Conservation (phyloP, 2,797 vertebrate species). For the Myioborus miniatus region DNA sequence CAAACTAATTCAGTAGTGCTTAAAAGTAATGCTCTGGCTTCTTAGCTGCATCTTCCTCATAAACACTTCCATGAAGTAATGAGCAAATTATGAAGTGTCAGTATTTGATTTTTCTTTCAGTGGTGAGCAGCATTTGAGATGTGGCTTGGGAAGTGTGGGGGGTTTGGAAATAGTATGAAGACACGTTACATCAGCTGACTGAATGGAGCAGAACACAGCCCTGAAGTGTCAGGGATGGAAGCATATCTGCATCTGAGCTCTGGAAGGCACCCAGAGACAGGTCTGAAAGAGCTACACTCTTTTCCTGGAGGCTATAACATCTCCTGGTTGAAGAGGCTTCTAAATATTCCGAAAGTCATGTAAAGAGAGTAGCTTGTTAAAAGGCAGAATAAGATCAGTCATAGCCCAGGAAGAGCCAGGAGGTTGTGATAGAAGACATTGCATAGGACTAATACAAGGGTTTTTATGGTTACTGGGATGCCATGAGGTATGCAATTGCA, state of each 20-base stretch:
- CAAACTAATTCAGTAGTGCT: not conserved
- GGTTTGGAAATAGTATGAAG: not conserved
- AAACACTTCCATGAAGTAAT: not conserved
- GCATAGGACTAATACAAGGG: not conserved
- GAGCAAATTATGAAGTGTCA: not conserved
- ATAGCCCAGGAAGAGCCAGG: not conserved
- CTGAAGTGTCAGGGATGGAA: not conserved
- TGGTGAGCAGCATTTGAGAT: not conserved
- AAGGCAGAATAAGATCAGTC: not conserved
- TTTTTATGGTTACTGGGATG: not conserved
- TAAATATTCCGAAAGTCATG: not conserved
- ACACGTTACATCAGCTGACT: not conserved
- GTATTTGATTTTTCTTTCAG: not conserved
- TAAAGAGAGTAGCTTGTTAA: not conserved
- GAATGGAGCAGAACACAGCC: not conserved
- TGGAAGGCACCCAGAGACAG: not conserved
- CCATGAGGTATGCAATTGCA: not conserved
- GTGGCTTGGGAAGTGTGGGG: not conserved
- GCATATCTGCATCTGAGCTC: not conserved
- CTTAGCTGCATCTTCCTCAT: not conserved
- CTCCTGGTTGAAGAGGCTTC: not conserved
- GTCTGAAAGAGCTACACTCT: not conserved
- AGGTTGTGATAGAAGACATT: not conserved
- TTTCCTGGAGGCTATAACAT: conserved; percentile 12
- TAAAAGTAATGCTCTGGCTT: not conserved